These are phyloP conservation scores for Dasysyrphus albostriatus DNA, from an alignment of 2,888 invertebrate species.

Conservation along the genomic window DNA sequence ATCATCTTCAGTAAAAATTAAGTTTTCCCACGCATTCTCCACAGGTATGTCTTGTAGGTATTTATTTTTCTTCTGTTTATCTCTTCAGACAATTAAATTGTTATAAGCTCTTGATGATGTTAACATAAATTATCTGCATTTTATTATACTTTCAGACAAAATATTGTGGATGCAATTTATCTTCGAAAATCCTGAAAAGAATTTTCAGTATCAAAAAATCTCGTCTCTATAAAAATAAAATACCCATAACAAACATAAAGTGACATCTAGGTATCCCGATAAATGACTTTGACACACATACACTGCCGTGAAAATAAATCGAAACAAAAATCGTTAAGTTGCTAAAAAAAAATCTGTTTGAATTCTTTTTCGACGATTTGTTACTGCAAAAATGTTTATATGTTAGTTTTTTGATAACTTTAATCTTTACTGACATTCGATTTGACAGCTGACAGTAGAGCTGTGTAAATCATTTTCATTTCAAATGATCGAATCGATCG, in stretches of 20 bases:
- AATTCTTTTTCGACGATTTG: too few relatives aligned
- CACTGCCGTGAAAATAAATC: too few relatives aligned
- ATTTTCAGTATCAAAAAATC: not conserved
- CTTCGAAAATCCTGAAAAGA: not conserved
- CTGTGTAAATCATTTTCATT: too few relatives aligned
- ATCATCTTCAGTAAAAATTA: conserved; percentile 1
- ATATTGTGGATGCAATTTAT: not conserved
- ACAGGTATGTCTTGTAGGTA: too few relatives aligned
- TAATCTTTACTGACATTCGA: too few relatives aligned
- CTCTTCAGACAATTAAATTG: not conserved
- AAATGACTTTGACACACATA: not conserved
- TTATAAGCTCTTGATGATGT: too few relatives aligned
- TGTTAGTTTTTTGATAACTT: too few relatives aligned
- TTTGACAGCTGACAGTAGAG: too few relatives aligned
- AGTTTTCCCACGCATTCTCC: conserved; percentile 1
- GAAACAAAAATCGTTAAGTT: too few relatives aligned
- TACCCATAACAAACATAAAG: not conserved
- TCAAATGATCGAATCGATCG: too few relatives aligned
- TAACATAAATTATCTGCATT: not conserved
- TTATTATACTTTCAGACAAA: not conserved
- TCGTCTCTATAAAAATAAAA: not conserved
- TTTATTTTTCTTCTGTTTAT: not conserved
- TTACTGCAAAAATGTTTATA: too few relatives aligned
- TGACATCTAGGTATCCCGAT: not conserved
- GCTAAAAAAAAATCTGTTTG: too few relatives aligned